Percentiles rank a stretch among this genome's conserved stretches.
These are phyloP conservation scores for Sarcophaga variegata DNA, from an alignment of 2,888 invertebrate genomes.

Conservation along the genomic window DNA sequence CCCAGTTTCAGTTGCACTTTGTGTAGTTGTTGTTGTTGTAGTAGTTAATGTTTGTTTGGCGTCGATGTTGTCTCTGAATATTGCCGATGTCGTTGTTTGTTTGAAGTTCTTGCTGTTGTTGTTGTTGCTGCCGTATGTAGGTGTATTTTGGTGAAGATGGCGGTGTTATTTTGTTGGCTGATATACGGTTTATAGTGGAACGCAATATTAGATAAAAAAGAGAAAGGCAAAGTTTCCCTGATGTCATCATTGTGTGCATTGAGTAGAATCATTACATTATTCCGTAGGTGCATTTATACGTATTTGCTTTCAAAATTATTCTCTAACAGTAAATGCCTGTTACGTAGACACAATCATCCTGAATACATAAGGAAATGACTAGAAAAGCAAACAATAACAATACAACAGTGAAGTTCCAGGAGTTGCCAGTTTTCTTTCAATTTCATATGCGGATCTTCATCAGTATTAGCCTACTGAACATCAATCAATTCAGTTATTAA, in stretches of 20 bases:
- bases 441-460: no score
- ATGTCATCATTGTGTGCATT: not conserved
- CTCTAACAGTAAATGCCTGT: no score
- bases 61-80: constrained; percentile 39
- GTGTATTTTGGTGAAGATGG: not conserved
- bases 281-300: no score
- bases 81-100: constrained; percentile 34
- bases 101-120: not conserved
- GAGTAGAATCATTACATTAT: no score
- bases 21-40: constrained; percentile 61
- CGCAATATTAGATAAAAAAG: constrained; percentile 1
- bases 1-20: constrained; percentile 66
- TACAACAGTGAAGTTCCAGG: no score
- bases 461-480: no score
- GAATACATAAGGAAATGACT: no score
- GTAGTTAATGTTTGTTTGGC: constrained; percentile 58
- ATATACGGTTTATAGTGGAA: constrained; percentile 10
- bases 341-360: no score
- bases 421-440: no score
- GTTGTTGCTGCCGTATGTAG: not conserved
- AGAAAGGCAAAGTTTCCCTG: not conserved
- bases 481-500: no score
- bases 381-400: no score
- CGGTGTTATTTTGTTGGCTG: not conserved
- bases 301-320: no score